Conservation (phyloP, 1,140 invertebrate genomes). For the Cydia fagiglandana region DNA sequence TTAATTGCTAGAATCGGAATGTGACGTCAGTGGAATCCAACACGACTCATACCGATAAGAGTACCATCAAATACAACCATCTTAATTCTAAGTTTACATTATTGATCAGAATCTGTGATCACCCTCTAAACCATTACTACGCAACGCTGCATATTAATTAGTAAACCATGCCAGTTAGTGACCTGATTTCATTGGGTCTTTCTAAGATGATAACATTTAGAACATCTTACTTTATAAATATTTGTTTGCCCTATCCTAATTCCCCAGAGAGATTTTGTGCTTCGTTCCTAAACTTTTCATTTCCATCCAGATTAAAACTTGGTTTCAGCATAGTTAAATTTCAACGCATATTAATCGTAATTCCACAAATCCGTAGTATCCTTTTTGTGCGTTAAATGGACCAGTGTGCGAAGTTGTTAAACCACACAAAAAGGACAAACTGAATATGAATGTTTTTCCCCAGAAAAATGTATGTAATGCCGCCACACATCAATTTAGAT, state of each 20-base stretch:
- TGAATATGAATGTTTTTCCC: not conserved
- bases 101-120: slow-evolving; percentile 1
- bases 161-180: not conserved
- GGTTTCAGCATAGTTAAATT: not conserved
- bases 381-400: slow-evolving; percentile 1
- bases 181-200: not conserved
- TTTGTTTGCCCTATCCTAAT: not conserved
- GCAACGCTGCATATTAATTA: not conserved
- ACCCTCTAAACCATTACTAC: not conserved
- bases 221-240: not conserved
- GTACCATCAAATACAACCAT: slow-evolving; percentile 3
- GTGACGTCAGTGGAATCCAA: slow-evolving; percentile 21
- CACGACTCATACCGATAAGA: not conserved
- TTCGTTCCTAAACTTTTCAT: not conserved
- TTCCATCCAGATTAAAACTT: not conserved
- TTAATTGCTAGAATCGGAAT: slow-evolving; percentile 14
- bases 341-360: not conserved
- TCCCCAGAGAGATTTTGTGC: not conserved
- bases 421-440: slow-evolving; percentile 4
- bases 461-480: not conserved
- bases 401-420: slow-evolving; percentile 1
- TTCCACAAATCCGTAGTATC: not conserved
- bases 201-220: slow-evolving; percentile 1
- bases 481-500: not conserved
- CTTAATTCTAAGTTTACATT: not conserved